phyloP scores from a whole-genome alignment of 2,888 invertebrate genomes.

The Blera fallax region DNA sequence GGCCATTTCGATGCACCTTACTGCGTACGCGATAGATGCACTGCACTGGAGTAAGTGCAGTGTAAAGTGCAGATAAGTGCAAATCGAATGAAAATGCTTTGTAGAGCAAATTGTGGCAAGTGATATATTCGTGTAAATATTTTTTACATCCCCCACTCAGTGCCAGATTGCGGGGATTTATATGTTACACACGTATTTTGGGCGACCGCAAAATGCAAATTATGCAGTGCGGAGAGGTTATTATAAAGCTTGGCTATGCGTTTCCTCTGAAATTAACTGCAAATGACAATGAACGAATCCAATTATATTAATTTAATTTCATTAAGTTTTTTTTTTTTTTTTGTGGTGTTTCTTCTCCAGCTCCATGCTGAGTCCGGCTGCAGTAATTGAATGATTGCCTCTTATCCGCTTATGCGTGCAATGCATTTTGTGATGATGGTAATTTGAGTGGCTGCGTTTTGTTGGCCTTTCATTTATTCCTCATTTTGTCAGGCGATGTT shows the following conservation, averaged over 20 bases:
- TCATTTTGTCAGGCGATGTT: background rate
- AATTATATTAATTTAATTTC: conserved; percentile 69
- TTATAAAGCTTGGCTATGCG: conserved; percentile 34
- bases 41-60: conserved; percentile 79
- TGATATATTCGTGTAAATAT: conserved; percentile 66
- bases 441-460: conserved; percentile 15
- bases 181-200: conserved; percentile 65
- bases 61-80: conserved; percentile 81
- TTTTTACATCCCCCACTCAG: conserved; percentile 16
- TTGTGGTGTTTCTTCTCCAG: background rate
- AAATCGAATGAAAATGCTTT: conserved; percentile 70
- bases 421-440: conserved; percentile 47
- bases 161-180: conserved; percentile 38
- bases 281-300: conserved; percentile 64
- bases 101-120: conserved; percentile 61
- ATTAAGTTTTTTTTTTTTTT: conserved; percentile 38
- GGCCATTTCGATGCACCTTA: conserved; percentile 58
- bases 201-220: conserved; percentile 65
- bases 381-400: conserved; percentile 57
- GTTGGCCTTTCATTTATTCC: background rate
- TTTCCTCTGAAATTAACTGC: conserved; percentile 66
- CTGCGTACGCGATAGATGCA: conserved; percentile 55
- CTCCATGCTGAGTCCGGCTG: conserved; percentile 14
- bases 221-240: conserved; percentile 55
- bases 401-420: conserved; percentile 36